phyloP scores from a whole-genome alignment of 1,140 invertebrate species.

The Chlorops oryzae region DNA sequence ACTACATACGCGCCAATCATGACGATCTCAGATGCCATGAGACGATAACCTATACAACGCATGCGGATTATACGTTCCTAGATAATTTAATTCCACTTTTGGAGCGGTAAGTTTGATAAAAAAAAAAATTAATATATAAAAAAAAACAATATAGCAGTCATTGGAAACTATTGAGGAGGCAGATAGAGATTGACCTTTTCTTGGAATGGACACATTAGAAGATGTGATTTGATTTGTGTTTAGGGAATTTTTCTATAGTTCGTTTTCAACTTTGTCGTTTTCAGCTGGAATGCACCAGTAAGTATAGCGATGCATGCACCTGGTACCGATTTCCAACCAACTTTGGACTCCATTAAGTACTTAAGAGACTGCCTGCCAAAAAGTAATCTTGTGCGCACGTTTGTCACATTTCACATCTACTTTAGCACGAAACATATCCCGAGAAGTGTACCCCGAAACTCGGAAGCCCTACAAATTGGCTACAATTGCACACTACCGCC shows the following conservation, averaged over 20 bases:
- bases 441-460: constrained; percentile 60
- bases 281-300: constrained; percentile 61
- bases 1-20: constrained; percentile 67
- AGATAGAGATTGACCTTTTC: too few species aligned
- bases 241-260: too few species aligned
- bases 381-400: constrained; percentile 61
- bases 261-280: too few species aligned
- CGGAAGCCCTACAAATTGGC: constrained; percentile 54
- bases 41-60: constrained; percentile 85
- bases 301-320: constrained; percentile 72
- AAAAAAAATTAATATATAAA: neutral
- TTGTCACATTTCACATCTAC: constrained; percentile 80
- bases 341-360: constrained; percentile 62
- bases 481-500: constrained; percentile 65
- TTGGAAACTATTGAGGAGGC: too few species aligned
- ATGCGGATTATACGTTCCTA: constrained; percentile 84
- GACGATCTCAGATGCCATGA: constrained; percentile 66
- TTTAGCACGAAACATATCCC: constrained; percentile 81
- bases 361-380: constrained; percentile 59
- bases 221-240: neutral
- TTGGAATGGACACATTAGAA: neutral
- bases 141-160: too few species aligned
- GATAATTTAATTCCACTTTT: constrained; percentile 80
- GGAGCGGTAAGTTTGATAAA: constrained; percentile 52
- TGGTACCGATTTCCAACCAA: constrained; percentile 60